Conservation (phyloP, 2,797 vertebrate species). For the Peromyscus nudipes region DNA sequence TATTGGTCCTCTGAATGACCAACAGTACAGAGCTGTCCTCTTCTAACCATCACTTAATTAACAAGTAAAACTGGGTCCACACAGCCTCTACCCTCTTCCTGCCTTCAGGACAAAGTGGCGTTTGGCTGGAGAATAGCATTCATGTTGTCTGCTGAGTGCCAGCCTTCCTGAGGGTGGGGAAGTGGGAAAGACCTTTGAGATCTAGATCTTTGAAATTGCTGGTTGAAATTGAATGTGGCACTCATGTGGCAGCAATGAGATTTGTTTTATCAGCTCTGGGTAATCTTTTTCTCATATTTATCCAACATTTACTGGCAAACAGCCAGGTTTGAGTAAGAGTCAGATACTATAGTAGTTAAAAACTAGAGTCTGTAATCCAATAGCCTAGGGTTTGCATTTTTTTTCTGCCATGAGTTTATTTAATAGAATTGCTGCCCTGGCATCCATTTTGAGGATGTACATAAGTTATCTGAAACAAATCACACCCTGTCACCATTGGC, state of each 20-base stretch:
- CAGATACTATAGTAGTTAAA: constrained; percentile 2
- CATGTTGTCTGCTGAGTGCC: neutral
- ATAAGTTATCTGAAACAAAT: neutral
- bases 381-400: constrained; percentile 22
- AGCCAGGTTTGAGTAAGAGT: constrained; percentile 19
- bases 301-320: neutral
- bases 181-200: neutral
- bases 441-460: neutral
- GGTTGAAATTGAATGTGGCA: neutral
- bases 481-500: neutral
- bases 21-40: neutral
- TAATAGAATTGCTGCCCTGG: neutral
- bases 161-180: neutral
- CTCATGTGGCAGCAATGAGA: neutral
- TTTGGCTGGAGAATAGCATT: neutral
- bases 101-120: neutral
- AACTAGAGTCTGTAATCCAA: neutral
- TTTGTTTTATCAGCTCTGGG: neutral
- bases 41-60: neutral
- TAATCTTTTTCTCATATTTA: constrained; percentile 4
- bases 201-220: neutral
- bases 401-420: neutral
- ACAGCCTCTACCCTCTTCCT: neutral
- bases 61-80: neutral
- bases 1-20: neutral